Evolutionary conservation across 2,888 invertebrate species (phyloP).

Genomic region (Pseudanteris insignis): DNA sequence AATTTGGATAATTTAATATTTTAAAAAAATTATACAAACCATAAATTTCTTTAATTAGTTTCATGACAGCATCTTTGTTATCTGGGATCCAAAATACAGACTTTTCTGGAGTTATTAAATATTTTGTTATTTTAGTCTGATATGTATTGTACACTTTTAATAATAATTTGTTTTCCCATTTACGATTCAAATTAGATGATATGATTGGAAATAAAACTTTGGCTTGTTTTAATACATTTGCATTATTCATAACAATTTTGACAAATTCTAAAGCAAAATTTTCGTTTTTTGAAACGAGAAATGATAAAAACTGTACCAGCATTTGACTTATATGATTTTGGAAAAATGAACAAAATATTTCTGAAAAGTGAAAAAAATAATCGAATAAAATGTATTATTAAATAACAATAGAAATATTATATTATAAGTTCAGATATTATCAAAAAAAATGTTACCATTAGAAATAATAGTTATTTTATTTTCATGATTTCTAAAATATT

Average conservation of each 20-base stretch:
- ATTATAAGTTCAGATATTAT: too few species aligned
- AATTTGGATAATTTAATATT: too few species aligned
- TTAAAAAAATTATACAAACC: too few species aligned
- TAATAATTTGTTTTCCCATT: slow-evolving; percentile 67
- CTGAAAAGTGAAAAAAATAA: slow-evolving; percentile 44
- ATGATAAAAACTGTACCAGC: slow-evolving; percentile 70
- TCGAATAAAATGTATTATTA: not conserved
- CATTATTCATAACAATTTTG: slow-evolving; percentile 64
- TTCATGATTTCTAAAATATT: slow-evolving; percentile 73
- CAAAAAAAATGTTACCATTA: slow-evolving; percentile 66
- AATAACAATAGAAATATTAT: not conserved
- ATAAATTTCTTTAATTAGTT: slow-evolving; percentile 68
- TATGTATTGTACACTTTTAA: slow-evolving; percentile 71
- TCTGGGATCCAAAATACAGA: slow-evolving; percentile 59
- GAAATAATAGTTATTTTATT: slow-evolving; percentile 69
- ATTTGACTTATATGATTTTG: slow-evolving; percentile 50
- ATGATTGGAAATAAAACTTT: slow-evolving; percentile 73
- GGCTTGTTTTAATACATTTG: slow-evolving; percentile 70
- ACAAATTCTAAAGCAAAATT: slow-evolving; percentile 68
- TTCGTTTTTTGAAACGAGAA: slow-evolving; percentile 70
- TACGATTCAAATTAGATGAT: slow-evolving; percentile 66
- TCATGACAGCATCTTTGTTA: slow-evolving; percentile 70
- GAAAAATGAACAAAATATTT: slow-evolving; percentile 49
- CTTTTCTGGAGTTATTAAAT: slow-evolving; percentile 49
- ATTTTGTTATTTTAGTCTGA: slow-evolving; percentile 72